Conservation (phyloP, 2,888 invertebrate genomes). For the Pammene aurita region DNA sequence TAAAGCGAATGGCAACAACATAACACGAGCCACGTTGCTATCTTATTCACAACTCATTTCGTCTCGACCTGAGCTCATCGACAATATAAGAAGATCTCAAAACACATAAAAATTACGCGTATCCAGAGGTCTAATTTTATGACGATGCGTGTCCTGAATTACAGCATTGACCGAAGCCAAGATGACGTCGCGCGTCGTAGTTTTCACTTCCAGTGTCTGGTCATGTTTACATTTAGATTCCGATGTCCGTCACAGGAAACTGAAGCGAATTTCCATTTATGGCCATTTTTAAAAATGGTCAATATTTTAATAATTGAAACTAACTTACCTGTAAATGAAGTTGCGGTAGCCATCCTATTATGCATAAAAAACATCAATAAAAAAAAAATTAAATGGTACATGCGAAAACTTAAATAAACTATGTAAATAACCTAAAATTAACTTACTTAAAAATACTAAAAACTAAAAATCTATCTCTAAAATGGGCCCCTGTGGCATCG, state of each 20-base stretch:
- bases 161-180: constrained; percentile 14
- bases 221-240: constrained; percentile 40
- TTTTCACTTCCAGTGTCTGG: constrained; percentile 36
- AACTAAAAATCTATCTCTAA: too few species aligned
- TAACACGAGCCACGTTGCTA: constrained; percentile 22
- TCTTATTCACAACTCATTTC: background rate
- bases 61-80: background rate
- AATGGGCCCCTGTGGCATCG: too few species aligned
- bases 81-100: background rate
- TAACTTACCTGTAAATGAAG: too few species aligned
- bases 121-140: background rate
- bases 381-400: too few species aligned
- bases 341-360: too few species aligned
- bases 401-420: too few species aligned
- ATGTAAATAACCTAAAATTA: too few species aligned
- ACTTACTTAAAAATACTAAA: too few species aligned
- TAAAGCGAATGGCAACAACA: constrained; percentile 36
- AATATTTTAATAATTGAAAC: too few species aligned
- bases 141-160: background rate
- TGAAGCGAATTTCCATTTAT: constrained; percentile 4
- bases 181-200: constrained; percentile 31
- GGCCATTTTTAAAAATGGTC: too few species aligned
- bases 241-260: constrained; percentile 25
- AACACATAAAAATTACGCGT: background rate
- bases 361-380: too few species aligned